Base-by-base conservation (phyloP, 2,797 vertebrate genomes). In the Halcyon chelicuti region DNA sequence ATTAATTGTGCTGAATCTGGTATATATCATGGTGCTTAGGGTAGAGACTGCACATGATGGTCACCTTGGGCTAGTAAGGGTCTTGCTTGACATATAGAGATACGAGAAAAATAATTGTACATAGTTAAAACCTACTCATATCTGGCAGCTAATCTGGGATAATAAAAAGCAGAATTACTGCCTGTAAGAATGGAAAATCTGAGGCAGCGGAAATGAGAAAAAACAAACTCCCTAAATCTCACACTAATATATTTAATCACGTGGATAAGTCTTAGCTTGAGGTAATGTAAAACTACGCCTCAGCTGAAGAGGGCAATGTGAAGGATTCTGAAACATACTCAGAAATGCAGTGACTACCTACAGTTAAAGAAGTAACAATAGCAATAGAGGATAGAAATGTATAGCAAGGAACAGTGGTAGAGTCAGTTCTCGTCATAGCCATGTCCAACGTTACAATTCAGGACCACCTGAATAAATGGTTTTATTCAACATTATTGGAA, bases 401-500 rank as follows among this genome's bases (percentile, higher is more conserved):
- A 33, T 26, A 86, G 77, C 37, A 29, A 66, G 52, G 28, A 91
- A 66, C 63, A 85, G 5, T 65, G 33, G 19, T 81, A 13, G 16
- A 68, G 12, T 62, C 63, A 29, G 19, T 85, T 96, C 17, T 92
- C 44, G 74, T 95, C 76, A 71, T 37, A 93, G 76, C 52, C 18
- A 14, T 52, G 40, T 37, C 65, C 76, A 63, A 60, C 91, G 42
- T 79, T 82, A 74, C 91, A 92, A 96, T 73, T 62, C 33, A 63
- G 46, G 25, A 58, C 33, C 20, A 65, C 60, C 33, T 94, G 54
- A 94, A 60, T 88, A 93, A 94, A 37, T 92, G n/a, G 46, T 47
- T 47, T 86, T 52, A 77, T 52, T 86, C 77, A 89, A 80, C 93
- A 33, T 70, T 91, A 47, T 23, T 86, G n/a, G 61, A 66, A 93